Percentiles rank a stretch among this genome's conserved stretches.
phyloP scores from a whole-genome alignment of 2,888 invertebrate genomes.

The Conus canariensis region DNA sequence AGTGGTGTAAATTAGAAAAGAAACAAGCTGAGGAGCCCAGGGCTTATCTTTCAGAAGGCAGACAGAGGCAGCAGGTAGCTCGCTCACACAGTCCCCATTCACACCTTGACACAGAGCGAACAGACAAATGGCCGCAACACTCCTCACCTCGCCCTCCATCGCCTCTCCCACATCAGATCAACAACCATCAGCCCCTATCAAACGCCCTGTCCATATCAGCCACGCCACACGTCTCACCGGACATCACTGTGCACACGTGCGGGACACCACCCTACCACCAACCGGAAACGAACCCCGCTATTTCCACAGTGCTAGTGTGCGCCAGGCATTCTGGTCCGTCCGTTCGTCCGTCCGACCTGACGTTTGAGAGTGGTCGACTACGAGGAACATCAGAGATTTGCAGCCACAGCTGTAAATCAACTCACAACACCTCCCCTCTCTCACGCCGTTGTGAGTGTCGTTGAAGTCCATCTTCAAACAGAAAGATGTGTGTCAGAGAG shows the following conservation, averaged over 20 bases:
- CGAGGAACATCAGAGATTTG: neutral
- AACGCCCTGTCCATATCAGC: neutral
- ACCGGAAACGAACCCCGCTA: neutral
- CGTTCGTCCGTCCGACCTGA: neutral
- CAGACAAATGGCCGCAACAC: neutral
- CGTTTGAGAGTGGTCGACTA: neutral
- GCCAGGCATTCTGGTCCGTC: too few species aligned
- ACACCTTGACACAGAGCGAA: neutral
- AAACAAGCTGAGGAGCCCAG: neutral
- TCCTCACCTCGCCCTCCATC: neutral
- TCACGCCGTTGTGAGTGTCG: neutral
- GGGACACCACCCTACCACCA: too few species aligned
- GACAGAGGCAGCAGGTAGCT: neutral
- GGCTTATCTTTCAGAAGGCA: neutral
- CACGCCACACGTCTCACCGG: neutral
- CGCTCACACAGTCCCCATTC: constrained; percentile 11
- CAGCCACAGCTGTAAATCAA: neutral
- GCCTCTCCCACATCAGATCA: neutral
- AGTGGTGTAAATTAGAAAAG: neutral
- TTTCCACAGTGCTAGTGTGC: neutral
- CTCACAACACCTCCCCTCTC: neutral
- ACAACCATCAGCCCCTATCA: neutral
- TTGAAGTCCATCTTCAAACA: neutral
- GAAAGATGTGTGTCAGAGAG: neutral
- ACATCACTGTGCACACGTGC: constrained; percentile 23